Base-by-base conservation (phyloP, 2,797 vertebrate genomes). In the Gouania willdenowi region DNA sequence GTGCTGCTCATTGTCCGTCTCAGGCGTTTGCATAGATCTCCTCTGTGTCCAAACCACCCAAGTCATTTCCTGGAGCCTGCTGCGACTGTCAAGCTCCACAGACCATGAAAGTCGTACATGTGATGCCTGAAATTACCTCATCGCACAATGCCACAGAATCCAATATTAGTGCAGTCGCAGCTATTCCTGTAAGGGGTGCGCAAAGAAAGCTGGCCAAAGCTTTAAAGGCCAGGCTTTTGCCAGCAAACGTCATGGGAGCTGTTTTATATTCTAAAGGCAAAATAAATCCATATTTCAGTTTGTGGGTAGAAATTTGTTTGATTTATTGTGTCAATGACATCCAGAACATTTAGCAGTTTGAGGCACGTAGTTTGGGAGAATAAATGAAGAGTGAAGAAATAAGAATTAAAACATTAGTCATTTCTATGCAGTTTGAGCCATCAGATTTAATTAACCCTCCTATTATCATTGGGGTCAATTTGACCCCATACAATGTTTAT, bases 41-140 rank as follows among this genome's bases (percentile, higher is more conserved):
- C 64, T 60, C 66, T 42, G 40, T 67, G 75, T 75, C 62, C 73
- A 49, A 63, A 58, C 57, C 64, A 19, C 60, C 65, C 26, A 69
- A 50, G 42, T 62, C 36, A 73, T 76, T 81, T 81, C 61, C 68
- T 31, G 21, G 22, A 65, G 58, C 66, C 62, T 39, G 34, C 62
- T 41, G 27, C 46, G 61, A 62, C 70, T 68, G 75, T 71, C 66
- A 68, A 38, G 72, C 75, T 73, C 50, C 26, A 14, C 8, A 3
- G 41, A 64, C 69, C 62, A 45, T 74, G 67, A 77, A 77, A 71
- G 53, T 63, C n/a, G 14, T 44, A 35, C 44, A 47, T 31, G 65
- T 23, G 51, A 60, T 48, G 59, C 54, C 47, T 55, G 5, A 46
- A 79, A 72, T 75, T 42, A 72, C 66, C 64, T 76, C 62, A 68